Evolutionary conservation across 2,113 vertebrate genomes (phyloP), one percentile per base, ranked within the genome.

Genomic region (Scalopus aquaticus): DNA sequence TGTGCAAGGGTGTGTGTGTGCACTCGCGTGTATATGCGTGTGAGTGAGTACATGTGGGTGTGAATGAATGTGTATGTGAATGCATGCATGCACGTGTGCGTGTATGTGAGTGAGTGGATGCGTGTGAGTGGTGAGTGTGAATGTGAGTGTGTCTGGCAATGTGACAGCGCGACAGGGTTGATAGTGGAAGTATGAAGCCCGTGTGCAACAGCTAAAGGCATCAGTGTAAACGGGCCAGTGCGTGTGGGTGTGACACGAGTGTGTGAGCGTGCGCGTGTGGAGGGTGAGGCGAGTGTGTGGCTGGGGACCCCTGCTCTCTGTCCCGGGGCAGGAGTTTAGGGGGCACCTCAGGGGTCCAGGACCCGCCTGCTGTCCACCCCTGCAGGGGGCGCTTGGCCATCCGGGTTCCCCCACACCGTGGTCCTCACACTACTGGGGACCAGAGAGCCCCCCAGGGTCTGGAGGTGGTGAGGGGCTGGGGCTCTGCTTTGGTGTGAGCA

Each of bases 221-320:
- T 49, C 46, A 49, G 11, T 49, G 10, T 49, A 49, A 49, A 49
- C 10, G 46, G 46, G 44, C 10, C 30, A 3, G 44, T 28, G 3
- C 1, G 0, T 26, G 60, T 6, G n/a, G 15, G 22, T 2, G 3
- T 17, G 46, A 12, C 44, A 44, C 5, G 65, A 8, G 84, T 1
- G 26, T 49, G 42, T 16, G n/a, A 0, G n/a, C 17, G 19, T 4
- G 46, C 9, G 5, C 22, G n/a, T 2, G 2, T n/a, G n/a, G 2
- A 2, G 46, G 7, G 17, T 5, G 46, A 10, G 46, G 37, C 0
- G 26, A n/a, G 76, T 20, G 70, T 5, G 30, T 26, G 10, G 6
- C n/a, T n/a, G 22, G 80, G 54, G 22, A 49, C 30, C 17, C 69
- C 60, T 9, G 72, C 13, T 24, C 42, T 6, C 42, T 6, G 20